Conservation (phyloP, 2,888 invertebrate species). For the Apantesis nais region DNA sequence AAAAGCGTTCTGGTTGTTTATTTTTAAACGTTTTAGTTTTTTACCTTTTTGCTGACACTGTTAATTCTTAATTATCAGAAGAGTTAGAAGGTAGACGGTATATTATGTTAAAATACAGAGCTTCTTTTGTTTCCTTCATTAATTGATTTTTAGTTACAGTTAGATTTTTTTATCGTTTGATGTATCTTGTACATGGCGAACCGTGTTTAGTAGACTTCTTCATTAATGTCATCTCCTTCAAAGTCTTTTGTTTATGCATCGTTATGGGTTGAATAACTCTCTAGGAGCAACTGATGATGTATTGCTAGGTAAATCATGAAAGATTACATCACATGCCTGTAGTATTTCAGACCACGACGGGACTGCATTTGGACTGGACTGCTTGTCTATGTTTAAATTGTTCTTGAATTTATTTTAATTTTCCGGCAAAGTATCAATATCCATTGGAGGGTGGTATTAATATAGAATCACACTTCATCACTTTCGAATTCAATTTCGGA, state of each 20-base stretch:
- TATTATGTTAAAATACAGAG: slow-evolving; percentile 55
- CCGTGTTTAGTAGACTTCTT: slow-evolving; percentile 64
- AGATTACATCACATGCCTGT: slow-evolving; percentile 20
- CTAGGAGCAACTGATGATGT: slow-evolving; percentile 3
- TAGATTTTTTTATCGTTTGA: slow-evolving; percentile 66
- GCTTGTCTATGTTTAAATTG: slow-evolving; percentile 42
- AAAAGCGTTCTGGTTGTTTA: too few relatives aligned
- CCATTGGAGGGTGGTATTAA: slow-evolving; percentile 41
- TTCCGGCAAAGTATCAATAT: slow-evolving; percentile 5
- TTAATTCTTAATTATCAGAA: slow-evolving; percentile 63
- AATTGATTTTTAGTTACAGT: slow-evolving; percentile 47
- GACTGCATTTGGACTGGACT: slow-evolving; percentile 21
- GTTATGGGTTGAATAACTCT: slow-evolving; percentile 12
- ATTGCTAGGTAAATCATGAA: slow-evolving; percentile 12
- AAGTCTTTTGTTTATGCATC: slow-evolving; percentile 52
- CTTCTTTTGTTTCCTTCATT: slow-evolving; percentile 42
- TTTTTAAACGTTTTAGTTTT: neutral
- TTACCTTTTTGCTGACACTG: slow-evolving; percentile 37
- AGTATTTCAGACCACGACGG: slow-evolving; percentile 73
- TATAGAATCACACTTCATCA: slow-evolving; percentile 70
- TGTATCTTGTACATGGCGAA: slow-evolving; percentile 75
- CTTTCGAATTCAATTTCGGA: slow-evolving; percentile 54
- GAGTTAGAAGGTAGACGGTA: slow-evolving; percentile 68
- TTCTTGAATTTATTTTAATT: slow-evolving; percentile 25
- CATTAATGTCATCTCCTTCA: slow-evolving; percentile 54